phyloP scores from a whole-genome alignment of 2,888 invertebrate species.

The Hydraecia micacea region DNA sequence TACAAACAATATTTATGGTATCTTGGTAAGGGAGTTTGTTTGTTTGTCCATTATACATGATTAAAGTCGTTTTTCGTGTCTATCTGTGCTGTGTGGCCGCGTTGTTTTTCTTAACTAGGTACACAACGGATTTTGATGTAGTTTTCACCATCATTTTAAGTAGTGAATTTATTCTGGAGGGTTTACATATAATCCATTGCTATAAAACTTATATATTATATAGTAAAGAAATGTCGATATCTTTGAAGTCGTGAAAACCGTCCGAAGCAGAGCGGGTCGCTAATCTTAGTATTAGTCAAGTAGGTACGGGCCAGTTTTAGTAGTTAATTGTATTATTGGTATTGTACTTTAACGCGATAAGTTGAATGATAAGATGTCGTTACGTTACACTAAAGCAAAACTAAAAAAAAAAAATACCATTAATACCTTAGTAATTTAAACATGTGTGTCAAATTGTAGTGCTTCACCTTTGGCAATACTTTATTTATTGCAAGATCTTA shows the following conservation, averaged over 20 bases:
- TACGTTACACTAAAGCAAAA: background rate
- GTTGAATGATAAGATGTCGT: too few species aligned
- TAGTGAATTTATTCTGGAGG: background rate
- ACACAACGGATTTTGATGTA: background rate
- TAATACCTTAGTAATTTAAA: background rate
- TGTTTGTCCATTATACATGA: background rate
- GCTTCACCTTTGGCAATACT: background rate
- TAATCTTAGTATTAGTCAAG: background rate
- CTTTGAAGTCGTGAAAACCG: background rate
- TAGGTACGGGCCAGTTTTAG: too few species aligned
- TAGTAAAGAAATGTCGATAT: background rate
- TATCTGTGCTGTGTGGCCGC: background rate
- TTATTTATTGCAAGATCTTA: background rate
- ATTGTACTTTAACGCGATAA: conserved; percentile 9
- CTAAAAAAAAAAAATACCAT: background rate
- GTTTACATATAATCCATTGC: background rate
- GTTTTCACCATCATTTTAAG: background rate
- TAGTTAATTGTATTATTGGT: conserved; percentile 9
- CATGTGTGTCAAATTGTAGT: background rate
- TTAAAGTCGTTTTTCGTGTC: background rate
- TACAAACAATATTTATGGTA: background rate
- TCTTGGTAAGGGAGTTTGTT: background rate
- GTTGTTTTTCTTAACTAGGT: background rate
- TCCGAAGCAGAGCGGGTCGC: background rate
- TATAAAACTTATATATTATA: background rate